Evolutionary conservation across 2,888 invertebrate species (phyloP), one percentile per base, ranked within the genome.

Genomic region (Galerucella nymphaeae): DNA sequence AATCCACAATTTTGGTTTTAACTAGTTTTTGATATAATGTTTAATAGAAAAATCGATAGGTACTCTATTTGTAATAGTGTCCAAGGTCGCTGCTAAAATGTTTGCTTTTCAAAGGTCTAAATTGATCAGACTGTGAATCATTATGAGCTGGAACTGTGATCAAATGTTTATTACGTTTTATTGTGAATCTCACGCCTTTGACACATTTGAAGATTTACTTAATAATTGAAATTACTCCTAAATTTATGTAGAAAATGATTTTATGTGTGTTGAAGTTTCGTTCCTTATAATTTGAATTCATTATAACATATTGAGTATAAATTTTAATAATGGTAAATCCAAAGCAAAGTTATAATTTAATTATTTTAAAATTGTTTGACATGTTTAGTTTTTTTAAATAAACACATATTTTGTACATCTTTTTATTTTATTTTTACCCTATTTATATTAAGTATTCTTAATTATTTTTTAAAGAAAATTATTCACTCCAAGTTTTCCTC

Each of bases 101-200:
- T 30, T 30, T 30, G 30, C 5, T 30, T 30, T 30, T 30, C 0
- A 6, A 0, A 30, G 5, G 30, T 30, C 30, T 30, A 30, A 30
- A 30, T 30, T 30, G 30, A 30, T 5, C 30, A 30, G 30, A 30
- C 30, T 30, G 30, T 30, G 5, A 13, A 3, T 57, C 10, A 23
- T 18, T 57, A 10, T 38, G 58, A 59, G 38, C 58, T 59, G 23
- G 58, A 30, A n/a, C 30, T 59, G 58, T 59, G 58, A 59, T 59
- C n/a, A 38, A 38, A 59, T 59, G 58, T n/a, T 13, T 30, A 59
- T 2, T 59, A 30, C 38, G 30, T n/a, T 59, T 8, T 23, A n/a
- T 23, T 59, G 20, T 57, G 57, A 59, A 59, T 38, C 58, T 59
- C 30, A 38, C 14, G 38, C n/a, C 2, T 59, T 59, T 30, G 30